A percentile compares a stretch with the other conserved stretches of the same genome.
These are phyloP conservation scores for Catagonus wagneri DNA, from an alignment of 2,113 vertebrate species.

Conservation along the genomic window DNA sequence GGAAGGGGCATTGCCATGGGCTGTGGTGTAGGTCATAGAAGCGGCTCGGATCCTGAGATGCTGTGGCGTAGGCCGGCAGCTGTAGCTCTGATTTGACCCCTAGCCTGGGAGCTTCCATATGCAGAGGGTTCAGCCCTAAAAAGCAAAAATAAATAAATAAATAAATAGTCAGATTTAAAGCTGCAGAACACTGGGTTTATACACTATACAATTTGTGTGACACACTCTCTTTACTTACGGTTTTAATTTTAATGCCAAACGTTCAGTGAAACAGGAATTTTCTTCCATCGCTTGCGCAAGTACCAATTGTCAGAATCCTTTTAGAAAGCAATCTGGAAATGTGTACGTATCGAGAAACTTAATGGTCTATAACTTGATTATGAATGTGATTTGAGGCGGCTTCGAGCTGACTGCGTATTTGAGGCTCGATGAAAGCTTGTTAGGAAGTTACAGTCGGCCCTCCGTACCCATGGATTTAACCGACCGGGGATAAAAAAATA, in stretches of 20 bases:
- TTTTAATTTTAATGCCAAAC: constrained; percentile 24
- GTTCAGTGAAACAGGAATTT: background rate
- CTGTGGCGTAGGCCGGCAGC: no score
- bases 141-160: no score
- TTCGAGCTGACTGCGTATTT: background rate
- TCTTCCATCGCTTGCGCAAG: background rate
- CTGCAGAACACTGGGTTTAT: background rate
- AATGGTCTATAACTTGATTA: background rate
- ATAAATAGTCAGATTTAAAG: background rate
- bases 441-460: background rate
- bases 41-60: no score
- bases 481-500: background rate
- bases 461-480: background rate
- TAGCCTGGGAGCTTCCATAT: no score
- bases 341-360: background rate
- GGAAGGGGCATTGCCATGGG: no score
- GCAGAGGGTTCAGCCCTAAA: no score
- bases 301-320: background rate
- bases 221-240: constrained; percentile 22
- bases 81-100: no score
- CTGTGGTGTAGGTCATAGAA: no score
- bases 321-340: constrained; percentile 41
- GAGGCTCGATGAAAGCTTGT: constrained; percentile 13
- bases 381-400: constrained; percentile 27
- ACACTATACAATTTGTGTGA: background rate